These are phyloP conservation scores for Standfussiana lucernea DNA, from an alignment of 2,888 invertebrate genomes.

Conservation along the genomic window DNA sequence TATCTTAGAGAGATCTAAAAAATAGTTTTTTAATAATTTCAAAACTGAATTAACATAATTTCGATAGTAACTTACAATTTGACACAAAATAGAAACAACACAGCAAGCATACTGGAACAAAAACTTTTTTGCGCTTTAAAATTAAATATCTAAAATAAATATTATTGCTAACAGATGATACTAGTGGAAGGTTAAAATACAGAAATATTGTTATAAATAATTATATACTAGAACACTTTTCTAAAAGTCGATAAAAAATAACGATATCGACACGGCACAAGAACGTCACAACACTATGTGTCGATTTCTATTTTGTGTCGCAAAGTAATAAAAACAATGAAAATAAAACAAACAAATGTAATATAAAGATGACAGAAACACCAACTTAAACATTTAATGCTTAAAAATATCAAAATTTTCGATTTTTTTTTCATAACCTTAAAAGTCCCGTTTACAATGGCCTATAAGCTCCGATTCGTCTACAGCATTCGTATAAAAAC, in stretches of 20 bases:
- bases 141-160: slow-evolving; percentile 55
- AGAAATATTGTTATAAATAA: slow-evolving; percentile 38
- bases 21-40: slow-evolving; percentile 53
- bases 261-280: slow-evolving; percentile 50
- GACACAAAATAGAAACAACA: slow-evolving; percentile 63
- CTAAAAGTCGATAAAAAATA: slow-evolving; percentile 32
- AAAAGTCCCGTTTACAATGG: slow-evolving; percentile 39
- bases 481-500: slow-evolving; percentile 33
- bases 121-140: slow-evolving; percentile 24
- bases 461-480: not conserved
- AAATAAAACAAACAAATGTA: slow-evolving; percentile 55
- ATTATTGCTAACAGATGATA: slow-evolving; percentile 53
- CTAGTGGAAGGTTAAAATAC: slow-evolving; percentile 27
- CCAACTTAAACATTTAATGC: slow-evolving; percentile 54
- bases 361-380: slow-evolving; percentile 37
- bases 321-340: slow-evolving; percentile 47
- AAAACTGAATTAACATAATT: slow-evolving; percentile 57
- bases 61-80: slow-evolving; percentile 49
- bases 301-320: slow-evolving; percentile 58
- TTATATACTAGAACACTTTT: slow-evolving; percentile 49
- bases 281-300: slow-evolving; percentile 53
- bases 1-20: slow-evolving; percentile 66
- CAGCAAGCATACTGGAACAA: slow-evolving; percentile 16
- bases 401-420: slow-evolving; percentile 64
- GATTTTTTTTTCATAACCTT: slow-evolving; percentile 34